Base-by-base conservation (phyloP, 2,797 vertebrate species). In the Toxotes lorentzi region DNA sequence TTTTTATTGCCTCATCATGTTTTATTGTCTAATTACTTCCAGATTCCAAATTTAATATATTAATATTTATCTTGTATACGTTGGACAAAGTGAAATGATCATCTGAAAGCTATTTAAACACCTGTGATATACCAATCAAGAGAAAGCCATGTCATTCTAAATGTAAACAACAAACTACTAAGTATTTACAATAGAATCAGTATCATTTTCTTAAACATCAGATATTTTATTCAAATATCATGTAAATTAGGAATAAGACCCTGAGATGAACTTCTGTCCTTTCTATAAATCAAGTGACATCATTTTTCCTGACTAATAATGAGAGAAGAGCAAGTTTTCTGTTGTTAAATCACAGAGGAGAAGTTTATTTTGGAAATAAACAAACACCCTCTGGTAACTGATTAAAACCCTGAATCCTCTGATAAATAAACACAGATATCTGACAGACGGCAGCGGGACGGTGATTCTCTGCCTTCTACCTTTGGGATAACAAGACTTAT, bases 321-420 rank as follows among this genome's bases (percentile, higher is more conserved):
- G 4, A 40, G 3, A 63, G 16, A 65, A 5, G 19, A 32, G 27
- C 6, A 17, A 47, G 40, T 38, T 6, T 23, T 53, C 4, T 7
- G 17, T 13, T 19, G 1, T 4, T 19, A 10, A 34, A 21, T 50
- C 35, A 60, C 19, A 71, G 43, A 12, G 43, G 6, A 38, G 13
- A 21, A 48, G 40, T 70, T 76, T 76, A 45, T 76, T 70, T 57
- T 48, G 50, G 23, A 41, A 50, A 40, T 14, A 76, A 59, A 50
- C 34, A 34, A 50, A 40, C 7, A 1, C 59, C 24, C 62, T 66
- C 0, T 23, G 53, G 65, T 58, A 13, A 4, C 45, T 21, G 53
- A 67, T 27, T 48, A 30, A 4, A 69, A 48, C 11, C 0, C n/a
- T 0, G 41, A 74, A 60, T 43, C 41, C 41, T 53, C 24, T 24